Conservation (phyloP, 2,888 invertebrate species). For the Anthrax anthrax region DNA sequence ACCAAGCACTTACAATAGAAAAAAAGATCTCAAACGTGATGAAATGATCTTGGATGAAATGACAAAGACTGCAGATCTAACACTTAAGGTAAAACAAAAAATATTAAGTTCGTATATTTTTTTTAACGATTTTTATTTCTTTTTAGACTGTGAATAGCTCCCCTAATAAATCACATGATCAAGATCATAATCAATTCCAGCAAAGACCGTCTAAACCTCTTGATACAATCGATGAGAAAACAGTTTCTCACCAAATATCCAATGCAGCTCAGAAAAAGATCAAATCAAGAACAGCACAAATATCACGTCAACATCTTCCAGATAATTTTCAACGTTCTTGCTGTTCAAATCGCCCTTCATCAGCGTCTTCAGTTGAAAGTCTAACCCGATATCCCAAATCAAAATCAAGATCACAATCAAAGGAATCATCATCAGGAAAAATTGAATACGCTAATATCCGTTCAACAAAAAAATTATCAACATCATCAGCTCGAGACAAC, state of each 20-base stretch:
- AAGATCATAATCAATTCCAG: constrained; percentile 25
- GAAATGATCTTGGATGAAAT: constrained; percentile 40
- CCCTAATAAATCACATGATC: constrained; percentile 30
- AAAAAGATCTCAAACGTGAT: constrained; percentile 29
- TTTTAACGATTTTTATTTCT: background rate
- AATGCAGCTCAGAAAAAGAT: background rate
- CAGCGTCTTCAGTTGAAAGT: constrained; percentile 14
- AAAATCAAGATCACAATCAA: constrained; percentile 17
- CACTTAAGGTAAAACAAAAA: constrained; percentile 33
- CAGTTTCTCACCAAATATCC: constrained; percentile 10
- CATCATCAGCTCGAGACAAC: constrained; percentile 3
- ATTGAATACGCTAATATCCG: constrained; percentile 3
- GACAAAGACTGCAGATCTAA: constrained; percentile 44
- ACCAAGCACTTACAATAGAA: constrained; percentile 22
- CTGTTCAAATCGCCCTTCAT: constrained; percentile 10
- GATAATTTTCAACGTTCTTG: constrained; percentile 15
- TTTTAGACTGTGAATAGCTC: constrained; percentile 36
- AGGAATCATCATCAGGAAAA: constrained; percentile 4
- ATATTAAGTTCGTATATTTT: no score
- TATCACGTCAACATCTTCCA: constrained; percentile 15
- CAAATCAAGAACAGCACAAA: constrained; percentile 1
- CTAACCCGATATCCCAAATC: constrained; percentile 16
- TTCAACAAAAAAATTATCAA: constrained; percentile 1
- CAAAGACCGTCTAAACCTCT: constrained; percentile 20
- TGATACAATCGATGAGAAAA: constrained; percentile 32